Percentiles rank a stretch among this genome's conserved stretches.
Conservation (phyloP, 2,888 invertebrate genomes). For the Himalopsyche anomala region DNA sequence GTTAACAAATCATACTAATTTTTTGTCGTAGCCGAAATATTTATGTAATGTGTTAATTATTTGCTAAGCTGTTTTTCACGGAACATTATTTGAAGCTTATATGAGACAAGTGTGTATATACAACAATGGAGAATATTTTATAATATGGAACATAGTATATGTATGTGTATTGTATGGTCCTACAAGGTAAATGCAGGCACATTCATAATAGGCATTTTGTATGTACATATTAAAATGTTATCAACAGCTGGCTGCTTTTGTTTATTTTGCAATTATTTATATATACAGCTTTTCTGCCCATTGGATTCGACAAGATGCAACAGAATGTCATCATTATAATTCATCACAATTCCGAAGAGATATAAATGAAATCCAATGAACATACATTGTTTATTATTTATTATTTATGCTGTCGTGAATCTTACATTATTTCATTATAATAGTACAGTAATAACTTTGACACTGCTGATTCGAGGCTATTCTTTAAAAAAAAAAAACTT, state of each 20-base stretch:
- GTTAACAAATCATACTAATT: no score
- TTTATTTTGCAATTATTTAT: conserved; percentile 33
- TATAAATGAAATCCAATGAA: conserved; percentile 22
- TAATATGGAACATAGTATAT: neutral
- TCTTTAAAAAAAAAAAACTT: no score
- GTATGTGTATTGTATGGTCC: conserved; percentile 1
- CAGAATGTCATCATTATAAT: no score
- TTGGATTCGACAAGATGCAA: neutral
- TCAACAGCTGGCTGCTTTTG: conserved; percentile 41
- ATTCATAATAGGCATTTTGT: conserved; percentile 53
- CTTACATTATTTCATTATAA: neutral
- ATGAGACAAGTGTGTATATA: conserved; percentile 19
- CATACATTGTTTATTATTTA: neutral
- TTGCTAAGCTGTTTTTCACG: neutral
- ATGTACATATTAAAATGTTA: conserved; percentile 60
- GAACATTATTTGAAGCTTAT: conserved; percentile 39
- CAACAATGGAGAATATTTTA: neutral
- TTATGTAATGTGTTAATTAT: neutral
- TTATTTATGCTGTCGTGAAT: conserved; percentile 21
- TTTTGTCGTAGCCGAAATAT: no score
- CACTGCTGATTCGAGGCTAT: no score
- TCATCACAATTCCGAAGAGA: no score
- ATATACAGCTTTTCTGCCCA: conserved; percentile 31
- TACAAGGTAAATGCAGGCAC: conserved; percentile 58
- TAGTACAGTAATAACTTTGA: neutral